Conservation (phyloP, 2,888 invertebrate species). For the Nesidiocoris tenuis region DNA sequence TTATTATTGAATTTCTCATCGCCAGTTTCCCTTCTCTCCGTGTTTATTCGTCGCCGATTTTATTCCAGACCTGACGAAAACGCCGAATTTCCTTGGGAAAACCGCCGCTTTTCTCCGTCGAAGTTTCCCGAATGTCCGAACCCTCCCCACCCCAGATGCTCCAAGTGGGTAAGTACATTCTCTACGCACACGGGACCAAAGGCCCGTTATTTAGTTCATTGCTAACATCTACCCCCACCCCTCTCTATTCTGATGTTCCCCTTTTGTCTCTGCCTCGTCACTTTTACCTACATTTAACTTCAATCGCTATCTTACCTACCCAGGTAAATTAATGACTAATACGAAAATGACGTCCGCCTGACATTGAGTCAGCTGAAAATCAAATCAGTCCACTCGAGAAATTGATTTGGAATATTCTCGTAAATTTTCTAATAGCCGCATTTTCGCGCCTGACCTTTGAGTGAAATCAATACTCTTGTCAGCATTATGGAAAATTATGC, state of each 20-base stretch:
- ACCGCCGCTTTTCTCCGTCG: background rate
- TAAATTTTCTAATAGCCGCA: no score
- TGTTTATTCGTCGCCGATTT: background rate
- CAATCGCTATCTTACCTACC: background rate
- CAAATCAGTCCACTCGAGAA: no score
- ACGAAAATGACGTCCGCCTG: no score
- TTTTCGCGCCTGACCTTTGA: no score
- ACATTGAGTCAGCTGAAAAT: no score
- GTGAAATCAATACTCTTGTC: no score
- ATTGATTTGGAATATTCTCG: no score
- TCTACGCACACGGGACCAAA: background rate
- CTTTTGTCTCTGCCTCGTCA: background rate
- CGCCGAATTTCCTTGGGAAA: background rate
- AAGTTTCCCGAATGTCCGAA: constrained; percentile 1
- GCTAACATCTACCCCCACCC: background rate
- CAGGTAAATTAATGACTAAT: no score
- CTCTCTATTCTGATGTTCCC: background rate
- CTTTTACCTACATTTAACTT: background rate
- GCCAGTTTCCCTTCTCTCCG: background rate
- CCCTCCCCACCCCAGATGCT: constrained; percentile 18
- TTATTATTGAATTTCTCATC: constrained; percentile 21
- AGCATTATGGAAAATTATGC: no score
- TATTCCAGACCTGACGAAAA: background rate
- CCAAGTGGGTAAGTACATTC: constrained; percentile 31
- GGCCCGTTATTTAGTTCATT: constrained; percentile 34